A percentile compares a stretch with the other conserved stretches of the same genome.
These are phyloP conservation scores for Avahi laniger DNA, from an alignment of 2,797 vertebrate genomes.

Conservation along the genomic window DNA sequence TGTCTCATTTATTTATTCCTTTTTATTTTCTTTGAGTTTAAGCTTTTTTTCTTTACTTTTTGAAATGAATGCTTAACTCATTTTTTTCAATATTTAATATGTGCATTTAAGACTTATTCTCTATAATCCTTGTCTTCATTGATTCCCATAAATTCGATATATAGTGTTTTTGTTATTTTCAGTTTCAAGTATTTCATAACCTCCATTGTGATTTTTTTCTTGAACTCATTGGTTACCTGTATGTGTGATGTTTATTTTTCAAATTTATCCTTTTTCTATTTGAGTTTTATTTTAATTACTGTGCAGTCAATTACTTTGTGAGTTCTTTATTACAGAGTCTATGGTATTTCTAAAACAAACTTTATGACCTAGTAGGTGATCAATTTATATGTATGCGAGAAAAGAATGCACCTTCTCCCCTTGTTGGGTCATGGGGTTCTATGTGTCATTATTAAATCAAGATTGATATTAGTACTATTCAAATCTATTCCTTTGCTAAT, in stretches of 20 bases:
- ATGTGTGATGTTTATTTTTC: constrained; percentile 22
- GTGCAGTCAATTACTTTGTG: not conserved
- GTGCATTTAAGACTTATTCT: constrained; percentile 28
- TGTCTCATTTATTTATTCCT: constrained; percentile 3
- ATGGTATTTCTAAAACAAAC: not conserved
- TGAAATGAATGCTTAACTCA: constrained; percentile 55
- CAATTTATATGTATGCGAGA: not conserved
- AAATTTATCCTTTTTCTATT: not conserved
- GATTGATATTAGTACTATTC: not conserved
- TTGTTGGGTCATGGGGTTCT: not conserved
- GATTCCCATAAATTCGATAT: constrained; percentile 34
- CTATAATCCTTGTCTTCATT: constrained; percentile 32
- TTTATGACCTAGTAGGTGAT: not conserved
- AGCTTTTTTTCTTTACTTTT: not conserved
- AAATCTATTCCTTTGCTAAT: not conserved
- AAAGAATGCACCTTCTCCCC: not conserved
- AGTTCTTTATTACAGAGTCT: not conserved
- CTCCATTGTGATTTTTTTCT: not conserved
- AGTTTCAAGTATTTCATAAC: constrained; percentile 10
- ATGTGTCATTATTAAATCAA: not conserved
- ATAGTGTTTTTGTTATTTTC: not conserved
- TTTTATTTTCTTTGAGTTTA: constrained; percentile 23
- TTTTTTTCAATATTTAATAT: constrained; percentile 70
- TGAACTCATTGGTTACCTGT: constrained; percentile 34
- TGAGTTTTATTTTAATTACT: not conserved